phyloP scores from a whole-genome alignment of 1,140 invertebrate species.

The Drosophila kikkawai region DNA sequence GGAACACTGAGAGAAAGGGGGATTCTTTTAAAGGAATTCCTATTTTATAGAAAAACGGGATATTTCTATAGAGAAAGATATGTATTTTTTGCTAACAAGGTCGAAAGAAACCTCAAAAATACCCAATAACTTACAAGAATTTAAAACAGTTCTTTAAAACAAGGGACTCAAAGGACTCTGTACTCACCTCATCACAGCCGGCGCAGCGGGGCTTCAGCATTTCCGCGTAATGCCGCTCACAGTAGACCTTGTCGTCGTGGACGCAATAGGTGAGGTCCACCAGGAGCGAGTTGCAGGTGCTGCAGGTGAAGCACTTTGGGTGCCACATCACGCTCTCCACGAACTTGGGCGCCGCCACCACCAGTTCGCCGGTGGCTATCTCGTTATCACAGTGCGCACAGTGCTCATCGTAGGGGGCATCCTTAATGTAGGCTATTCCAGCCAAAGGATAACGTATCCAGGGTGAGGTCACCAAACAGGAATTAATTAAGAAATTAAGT shows the following conservation, averaged over 20 bases:
- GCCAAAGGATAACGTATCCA: conserved; percentile 1
- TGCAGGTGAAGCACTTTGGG: conserved; percentile 94
- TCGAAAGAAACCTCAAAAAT: no score
- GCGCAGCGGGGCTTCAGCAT: conserved; percentile 95
- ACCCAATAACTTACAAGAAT: no score
- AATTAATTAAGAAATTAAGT: conserved; percentile 7
- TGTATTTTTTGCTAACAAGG: neutral
- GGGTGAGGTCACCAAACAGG: neutral
- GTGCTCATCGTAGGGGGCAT: conserved; percentile 81
- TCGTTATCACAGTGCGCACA: conserved; percentile 86
- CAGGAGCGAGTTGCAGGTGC: conserved; percentile 93
- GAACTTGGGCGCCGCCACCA: conserved; percentile 86
- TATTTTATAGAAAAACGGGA: no score
- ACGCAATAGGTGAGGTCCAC: conserved; percentile 97
- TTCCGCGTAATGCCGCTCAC: conserved; percentile 97
- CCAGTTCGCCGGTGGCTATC: conserved; percentile 86
- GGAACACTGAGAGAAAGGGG: neutral
- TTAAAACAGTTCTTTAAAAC: neutral
- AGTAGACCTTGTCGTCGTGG: conserved; percentile 93
- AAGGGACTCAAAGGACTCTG: neutral
- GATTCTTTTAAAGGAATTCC: neutral
- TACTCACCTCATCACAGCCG: conserved; percentile 96
- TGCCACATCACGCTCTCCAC: conserved; percentile 90
- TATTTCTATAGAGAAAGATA: neutral
- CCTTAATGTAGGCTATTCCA: conserved; percentile 77